Conservation (phyloP, 2,888 invertebrate genomes). For the Macrophya alboannulata region DNA sequence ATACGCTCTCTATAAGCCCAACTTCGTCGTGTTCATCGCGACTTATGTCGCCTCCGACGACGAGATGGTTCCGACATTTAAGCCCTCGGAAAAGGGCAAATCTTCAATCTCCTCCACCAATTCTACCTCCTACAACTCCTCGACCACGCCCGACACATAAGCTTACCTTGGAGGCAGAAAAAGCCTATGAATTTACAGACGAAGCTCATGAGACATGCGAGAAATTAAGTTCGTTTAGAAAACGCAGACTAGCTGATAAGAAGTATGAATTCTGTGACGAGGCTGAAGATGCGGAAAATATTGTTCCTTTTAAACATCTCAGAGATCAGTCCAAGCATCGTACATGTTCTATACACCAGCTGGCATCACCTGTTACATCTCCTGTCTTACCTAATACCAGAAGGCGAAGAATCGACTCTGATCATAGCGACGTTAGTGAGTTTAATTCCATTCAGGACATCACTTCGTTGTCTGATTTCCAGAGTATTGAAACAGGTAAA, state of each 20-base stretch:
- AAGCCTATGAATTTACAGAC: slow-evolving; percentile 93
- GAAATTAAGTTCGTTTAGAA: slow-evolving; percentile 92
- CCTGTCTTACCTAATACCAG: slow-evolving; percentile 74
- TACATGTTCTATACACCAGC: slow-evolving; percentile 72
- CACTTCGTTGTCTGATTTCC: slow-evolving; percentile 68
- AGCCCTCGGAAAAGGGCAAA: slow-evolving; percentile 74
- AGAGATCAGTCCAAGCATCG: slow-evolving; percentile 76
- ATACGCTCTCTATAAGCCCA: slow-evolving; percentile 75
- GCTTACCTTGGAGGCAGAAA: slow-evolving; percentile 82
- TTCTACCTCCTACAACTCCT: slow-evolving; percentile 67
- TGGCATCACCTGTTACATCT: slow-evolving; percentile 72
- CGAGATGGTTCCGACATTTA: slow-evolving; percentile 70
- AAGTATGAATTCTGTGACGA: slow-evolving; percentile 96
- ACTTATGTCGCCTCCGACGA: slow-evolving; percentile 76
- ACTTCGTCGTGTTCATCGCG: slow-evolving; percentile 75
- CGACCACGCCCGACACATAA: slow-evolving; percentile 75
- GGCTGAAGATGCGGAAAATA: slow-evolving; percentile 84
- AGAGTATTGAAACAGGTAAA: slow-evolving; percentile 70
- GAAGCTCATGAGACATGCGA: slow-evolving; percentile 91
- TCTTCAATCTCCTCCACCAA: slow-evolving; percentile 74
- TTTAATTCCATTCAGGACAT: slow-evolving; percentile 77
- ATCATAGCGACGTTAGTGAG: slow-evolving; percentile 77
- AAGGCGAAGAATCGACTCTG: slow-evolving; percentile 73
- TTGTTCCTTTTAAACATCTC: slow-evolving; percentile 81
- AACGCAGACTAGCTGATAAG: slow-evolving; percentile 93